A percentile compares a stretch with the other conserved stretches of the same genome.
phyloP scores from a whole-genome alignment of 1,140 invertebrate genomes.

The Magallana gigas region DNA sequence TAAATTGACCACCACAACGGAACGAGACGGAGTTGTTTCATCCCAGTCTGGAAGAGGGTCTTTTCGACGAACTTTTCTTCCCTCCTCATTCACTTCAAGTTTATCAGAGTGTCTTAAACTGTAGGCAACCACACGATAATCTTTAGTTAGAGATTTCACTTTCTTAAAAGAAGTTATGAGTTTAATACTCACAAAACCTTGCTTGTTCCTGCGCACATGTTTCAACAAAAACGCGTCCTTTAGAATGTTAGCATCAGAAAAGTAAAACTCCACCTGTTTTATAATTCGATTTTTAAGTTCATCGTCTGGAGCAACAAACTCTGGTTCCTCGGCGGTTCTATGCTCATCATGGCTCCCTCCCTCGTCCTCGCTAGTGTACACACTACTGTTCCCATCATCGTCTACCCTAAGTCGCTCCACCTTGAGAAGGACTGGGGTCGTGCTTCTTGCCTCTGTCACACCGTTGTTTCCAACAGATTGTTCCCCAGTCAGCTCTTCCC shows the following conservation, averaged over 20 bases:
- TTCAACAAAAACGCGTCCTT: conserved; percentile 97
- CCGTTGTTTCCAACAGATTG: conserved; percentile 57
- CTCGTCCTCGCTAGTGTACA: conserved; percentile 74
- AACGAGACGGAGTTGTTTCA: conserved; percentile 92
- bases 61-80: conserved; percentile 92
- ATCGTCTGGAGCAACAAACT: conserved; percentile 74
- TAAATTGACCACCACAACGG: conserved; percentile 91
- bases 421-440: conserved; percentile 62
- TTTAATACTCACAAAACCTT: conserved; percentile 96
- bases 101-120: conserved; percentile 88
- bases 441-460: conserved; percentile 44
- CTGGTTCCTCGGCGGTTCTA: conserved; percentile 58
- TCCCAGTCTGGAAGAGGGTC: conserved; percentile 93
- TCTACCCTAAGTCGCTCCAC: conserved; percentile 73
- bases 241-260: conserved; percentile 95
- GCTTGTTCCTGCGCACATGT: conserved; percentile 95
- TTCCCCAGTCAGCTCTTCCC: conserved; percentile 61
- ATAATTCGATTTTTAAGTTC: conserved; percentile 75
- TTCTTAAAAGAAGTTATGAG: conserved; percentile 92
- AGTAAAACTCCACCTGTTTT: conserved; percentile 86
- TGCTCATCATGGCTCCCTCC: conserved; percentile 68
- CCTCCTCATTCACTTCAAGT: conserved; percentile 92
- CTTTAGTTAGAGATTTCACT: conserved; percentile 89
- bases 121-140: conserved; percentile 94
- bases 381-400: conserved; percentile 60